Percentiles rank a stretch among this genome's conserved stretches.
Evolutionary conservation across 2,888 invertebrate species (phyloP).

Genomic region (Epinotia ramella): DNA sequence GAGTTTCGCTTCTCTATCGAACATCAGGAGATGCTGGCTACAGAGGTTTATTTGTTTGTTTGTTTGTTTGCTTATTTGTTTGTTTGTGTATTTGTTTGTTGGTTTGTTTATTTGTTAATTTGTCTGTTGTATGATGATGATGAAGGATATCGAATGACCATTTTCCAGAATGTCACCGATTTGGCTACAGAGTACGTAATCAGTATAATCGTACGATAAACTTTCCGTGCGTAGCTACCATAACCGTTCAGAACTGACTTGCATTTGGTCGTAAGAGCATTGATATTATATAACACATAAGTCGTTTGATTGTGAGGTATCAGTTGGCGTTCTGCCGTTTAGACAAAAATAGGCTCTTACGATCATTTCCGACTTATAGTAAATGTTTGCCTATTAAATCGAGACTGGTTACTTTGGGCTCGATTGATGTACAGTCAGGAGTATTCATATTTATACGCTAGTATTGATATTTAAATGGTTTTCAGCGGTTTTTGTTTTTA

Average conservation of each 20-base stretch:
- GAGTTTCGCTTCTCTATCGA: too few species aligned
- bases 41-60: too few species aligned
- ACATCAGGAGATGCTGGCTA: too few species aligned
- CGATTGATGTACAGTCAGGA: background rate
- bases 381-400: constrained; percentile 40
- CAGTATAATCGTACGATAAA: constrained; percentile 18
- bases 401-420: constrained; percentile 20
- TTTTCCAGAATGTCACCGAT: constrained; percentile 2
- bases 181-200: background rate
- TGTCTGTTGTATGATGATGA: too few species aligned
- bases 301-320: background rate
- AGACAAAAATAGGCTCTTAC: constrained; percentile 21
- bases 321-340: background rate
- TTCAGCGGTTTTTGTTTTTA: too few species aligned
- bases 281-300: background rate
- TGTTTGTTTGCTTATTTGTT: too few species aligned
- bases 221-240: constrained; percentile 7
- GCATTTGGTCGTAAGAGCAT: background rate
- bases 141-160: background rate
- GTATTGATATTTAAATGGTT: too few species aligned
- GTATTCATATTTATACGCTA: too few species aligned
- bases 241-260: background rate
- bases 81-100: too few species aligned
- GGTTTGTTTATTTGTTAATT: too few species aligned
- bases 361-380: constrained; percentile 31